These are phyloP conservation scores for Cylloceria caligata DNA, from an alignment of 2,888 invertebrate species.

Conservation along the genomic window DNA sequence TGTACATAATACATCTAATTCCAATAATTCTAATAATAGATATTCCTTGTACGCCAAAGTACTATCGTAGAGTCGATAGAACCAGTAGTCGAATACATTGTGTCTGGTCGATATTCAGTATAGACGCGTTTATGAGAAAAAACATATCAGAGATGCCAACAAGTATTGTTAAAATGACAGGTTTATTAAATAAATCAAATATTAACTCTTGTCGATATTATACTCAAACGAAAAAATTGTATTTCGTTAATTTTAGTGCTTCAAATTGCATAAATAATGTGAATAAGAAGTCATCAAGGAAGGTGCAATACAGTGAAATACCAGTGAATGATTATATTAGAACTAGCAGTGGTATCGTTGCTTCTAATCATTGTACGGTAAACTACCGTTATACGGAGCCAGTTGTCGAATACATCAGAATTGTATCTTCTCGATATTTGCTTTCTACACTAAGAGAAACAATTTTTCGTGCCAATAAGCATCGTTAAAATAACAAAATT, in stretches of 20 bases:
- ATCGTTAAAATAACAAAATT: neutral
- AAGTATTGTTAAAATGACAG: neutral
- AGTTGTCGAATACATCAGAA: neutral
- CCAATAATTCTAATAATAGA: conserved; percentile 59
- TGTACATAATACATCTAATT: conserved; percentile 51
- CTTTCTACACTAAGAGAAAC: neutral
- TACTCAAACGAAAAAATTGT: no score
- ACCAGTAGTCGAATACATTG: neutral
- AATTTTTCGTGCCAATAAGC: neutral
- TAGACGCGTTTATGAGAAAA: neutral
- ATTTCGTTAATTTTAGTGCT: no score
- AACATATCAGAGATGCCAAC: neutral
- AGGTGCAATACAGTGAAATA: no score
- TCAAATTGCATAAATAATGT: no score
- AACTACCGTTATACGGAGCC: no score
- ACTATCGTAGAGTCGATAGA: conserved; percentile 5
- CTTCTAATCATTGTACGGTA: no score
- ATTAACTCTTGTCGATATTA: neutral
- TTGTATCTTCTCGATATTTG: neutral
- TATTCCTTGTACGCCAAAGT: neutral
- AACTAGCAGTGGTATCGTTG: no score
- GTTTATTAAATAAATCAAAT: neutral
- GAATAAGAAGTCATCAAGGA: no score
- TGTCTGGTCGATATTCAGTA: neutral
- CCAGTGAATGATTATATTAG: no score